Conservation (phyloP, 1,140 invertebrate species). For the Telenomus remus region DNA sequence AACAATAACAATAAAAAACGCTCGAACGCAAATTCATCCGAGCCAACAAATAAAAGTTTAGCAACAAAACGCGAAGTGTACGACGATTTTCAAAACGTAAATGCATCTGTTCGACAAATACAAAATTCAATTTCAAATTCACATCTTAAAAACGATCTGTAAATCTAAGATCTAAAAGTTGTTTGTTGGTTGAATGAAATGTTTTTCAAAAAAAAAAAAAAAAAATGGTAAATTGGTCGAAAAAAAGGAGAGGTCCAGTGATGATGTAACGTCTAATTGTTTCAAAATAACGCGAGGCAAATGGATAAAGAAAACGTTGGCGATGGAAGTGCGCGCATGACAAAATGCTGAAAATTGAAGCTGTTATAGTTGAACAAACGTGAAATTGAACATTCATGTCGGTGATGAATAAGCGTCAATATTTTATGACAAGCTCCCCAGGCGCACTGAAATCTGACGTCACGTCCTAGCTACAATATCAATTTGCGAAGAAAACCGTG, state of each 20-base stretch:
- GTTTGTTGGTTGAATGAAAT: too few relatives aligned
- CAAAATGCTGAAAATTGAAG: slow-evolving; percentile 41
- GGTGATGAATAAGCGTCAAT: slow-evolving; percentile 45
- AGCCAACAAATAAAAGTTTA: slow-evolving; percentile 12
- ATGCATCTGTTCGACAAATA: slow-evolving; percentile 6
- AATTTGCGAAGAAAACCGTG: slow-evolving; percentile 38
- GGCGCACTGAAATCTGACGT: slow-evolving; percentile 44
- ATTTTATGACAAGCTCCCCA: slow-evolving; percentile 52
- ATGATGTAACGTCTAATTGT: background rate
- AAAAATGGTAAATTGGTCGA: too few relatives aligned
- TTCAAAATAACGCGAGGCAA: background rate
- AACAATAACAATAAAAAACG: background rate
- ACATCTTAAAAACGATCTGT: background rate
- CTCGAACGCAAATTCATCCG: slow-evolving; percentile 18
- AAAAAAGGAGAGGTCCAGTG: slow-evolving; percentile 1
- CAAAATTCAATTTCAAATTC: slow-evolving; percentile 1
- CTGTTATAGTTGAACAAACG: slow-evolving; percentile 42
- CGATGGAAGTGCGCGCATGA: slow-evolving; percentile 21
- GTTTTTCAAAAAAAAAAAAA: slow-evolving; percentile 13
- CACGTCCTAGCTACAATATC: slow-evolving; percentile 33
- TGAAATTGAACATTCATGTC: slow-evolving; percentile 43
- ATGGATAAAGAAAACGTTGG: slow-evolving; percentile 7
- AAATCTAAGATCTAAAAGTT: too few relatives aligned
- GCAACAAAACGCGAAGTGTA: background rate
- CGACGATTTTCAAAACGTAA: too few relatives aligned